phyloP scores from a whole-genome alignment of 2,888 invertebrate genomes.

The Nezara viridula region DNA sequence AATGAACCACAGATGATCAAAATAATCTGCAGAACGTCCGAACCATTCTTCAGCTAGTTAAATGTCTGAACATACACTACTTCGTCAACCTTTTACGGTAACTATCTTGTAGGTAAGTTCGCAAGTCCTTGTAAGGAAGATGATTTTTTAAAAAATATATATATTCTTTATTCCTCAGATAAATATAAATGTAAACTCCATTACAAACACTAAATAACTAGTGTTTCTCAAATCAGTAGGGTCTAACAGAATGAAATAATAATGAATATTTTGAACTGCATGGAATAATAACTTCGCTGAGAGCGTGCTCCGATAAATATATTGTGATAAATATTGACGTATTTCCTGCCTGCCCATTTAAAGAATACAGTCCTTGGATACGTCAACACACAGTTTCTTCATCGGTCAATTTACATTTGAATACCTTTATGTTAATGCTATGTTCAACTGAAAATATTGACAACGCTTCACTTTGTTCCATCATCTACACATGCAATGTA shows the following conservation, averaged over 20 bases:
- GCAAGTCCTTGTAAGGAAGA: too few species aligned
- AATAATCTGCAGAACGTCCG: too few species aligned
- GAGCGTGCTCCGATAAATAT: background rate
- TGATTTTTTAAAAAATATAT: too few species aligned
- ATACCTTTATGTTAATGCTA: background rate
- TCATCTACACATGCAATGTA: background rate
- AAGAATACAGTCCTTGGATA: background rate
- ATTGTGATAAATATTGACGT: background rate
- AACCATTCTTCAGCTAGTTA: too few species aligned
- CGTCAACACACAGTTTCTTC: background rate
- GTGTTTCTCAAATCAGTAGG: too few species aligned
- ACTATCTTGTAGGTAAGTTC: too few species aligned
- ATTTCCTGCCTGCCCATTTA: conserved; percentile 21
- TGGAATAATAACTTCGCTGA: background rate
- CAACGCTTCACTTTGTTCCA: background rate
- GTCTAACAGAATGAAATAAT: background rate
- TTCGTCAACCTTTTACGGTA: too few species aligned
- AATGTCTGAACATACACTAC: too few species aligned
- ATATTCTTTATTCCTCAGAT: too few species aligned
- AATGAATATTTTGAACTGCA: background rate
- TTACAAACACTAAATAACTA: too few species aligned
- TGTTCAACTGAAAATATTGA: background rate
- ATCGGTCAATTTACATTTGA: background rate
- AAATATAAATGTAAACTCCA: too few species aligned
- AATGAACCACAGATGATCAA: too few species aligned